Evolutionary conservation across 2,888 invertebrate genomes (phyloP).

Genomic region (Brachyptera putata): DNA sequence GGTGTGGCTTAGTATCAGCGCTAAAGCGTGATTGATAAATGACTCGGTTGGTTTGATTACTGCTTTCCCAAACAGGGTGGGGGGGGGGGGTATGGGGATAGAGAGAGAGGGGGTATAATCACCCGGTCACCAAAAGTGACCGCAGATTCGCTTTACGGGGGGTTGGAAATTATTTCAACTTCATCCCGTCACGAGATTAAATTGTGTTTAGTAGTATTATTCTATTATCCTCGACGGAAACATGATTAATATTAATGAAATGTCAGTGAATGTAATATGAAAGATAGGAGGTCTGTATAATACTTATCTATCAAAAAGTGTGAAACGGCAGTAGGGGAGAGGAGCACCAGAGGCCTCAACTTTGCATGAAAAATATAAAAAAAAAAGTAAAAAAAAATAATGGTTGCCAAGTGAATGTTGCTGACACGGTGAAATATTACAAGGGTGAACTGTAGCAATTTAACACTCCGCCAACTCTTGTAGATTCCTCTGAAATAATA

Average conservation of each 20-base stretch:
- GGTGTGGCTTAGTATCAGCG: not conserved
- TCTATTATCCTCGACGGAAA: conserved; percentile 5
- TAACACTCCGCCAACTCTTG: too few relatives aligned
- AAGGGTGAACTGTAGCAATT: too few relatives aligned
- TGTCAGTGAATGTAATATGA: too few relatives aligned
- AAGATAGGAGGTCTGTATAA: too few relatives aligned
- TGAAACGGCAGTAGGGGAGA: too few relatives aligned
- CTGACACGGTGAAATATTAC: too few relatives aligned
- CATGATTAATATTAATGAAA: conserved; percentile 11
- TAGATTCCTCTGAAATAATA: too few relatives aligned
- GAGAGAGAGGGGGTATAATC: not conserved
- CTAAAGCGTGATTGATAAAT: conserved; percentile 6
- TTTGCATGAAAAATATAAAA: too few relatives aligned
- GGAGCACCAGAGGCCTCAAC: too few relatives aligned
- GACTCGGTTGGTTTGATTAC: conserved; percentile 9
- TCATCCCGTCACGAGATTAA: conserved; percentile 14
- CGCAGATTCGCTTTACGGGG: not conserved
- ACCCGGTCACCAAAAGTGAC: not conserved
- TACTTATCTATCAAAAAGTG: too few relatives aligned
- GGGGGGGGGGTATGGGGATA: not conserved
- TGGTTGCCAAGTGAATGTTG: too few relatives aligned
- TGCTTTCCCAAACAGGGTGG: not conserved
- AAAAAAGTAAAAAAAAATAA: too few relatives aligned
- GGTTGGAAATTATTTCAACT: conserved; percentile 11
- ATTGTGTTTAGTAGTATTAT: conserved; percentile 5